Conservation (phyloP, 2,888 invertebrate genomes). For the Drosophila paramelanica region DNA sequence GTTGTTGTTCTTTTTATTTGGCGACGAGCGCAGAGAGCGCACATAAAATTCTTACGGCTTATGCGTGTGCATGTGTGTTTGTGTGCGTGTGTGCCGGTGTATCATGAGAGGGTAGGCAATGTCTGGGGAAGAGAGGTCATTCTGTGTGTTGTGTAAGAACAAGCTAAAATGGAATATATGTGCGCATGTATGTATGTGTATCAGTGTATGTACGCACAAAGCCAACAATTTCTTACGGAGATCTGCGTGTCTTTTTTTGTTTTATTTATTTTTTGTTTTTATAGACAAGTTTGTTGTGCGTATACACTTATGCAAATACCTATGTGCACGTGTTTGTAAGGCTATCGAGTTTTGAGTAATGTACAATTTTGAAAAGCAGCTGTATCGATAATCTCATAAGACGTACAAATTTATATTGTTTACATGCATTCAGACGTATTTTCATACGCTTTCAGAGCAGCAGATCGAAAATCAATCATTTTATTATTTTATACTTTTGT, state of each 20-base stretch:
- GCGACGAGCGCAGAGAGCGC: slow-evolving; percentile 42
- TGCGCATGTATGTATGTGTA: neutral
- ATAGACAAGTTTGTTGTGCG: slow-evolving; percentile 34
- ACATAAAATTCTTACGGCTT: slow-evolving; percentile 7
- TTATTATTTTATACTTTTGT: neutral
- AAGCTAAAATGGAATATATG: slow-evolving; percentile 1
- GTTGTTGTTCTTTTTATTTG: slow-evolving; percentile 18
- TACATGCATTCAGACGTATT: neutral
- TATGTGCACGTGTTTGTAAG: slow-evolving; percentile 17
- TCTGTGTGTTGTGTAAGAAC: slow-evolving; percentile 35
- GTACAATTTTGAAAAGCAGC: slow-evolving; percentile 1
- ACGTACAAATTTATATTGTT: slow-evolving; percentile 14
- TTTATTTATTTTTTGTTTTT: slow-evolving; percentile 5
- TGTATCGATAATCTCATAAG: slow-evolving; percentile 3
- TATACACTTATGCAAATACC: slow-evolving; percentile 9
- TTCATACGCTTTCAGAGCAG: neutral
- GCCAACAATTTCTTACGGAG: slow-evolving; percentile 15
- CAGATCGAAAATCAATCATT: neutral
- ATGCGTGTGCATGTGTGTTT: neutral
- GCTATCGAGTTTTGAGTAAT: slow-evolving; percentile 35
- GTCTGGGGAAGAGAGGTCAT: slow-evolving; percentile 26
- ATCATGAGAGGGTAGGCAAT: slow-evolving; percentile 22
- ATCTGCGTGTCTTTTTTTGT: slow-evolving; percentile 12
- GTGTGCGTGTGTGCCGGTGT: slow-evolving; percentile 11
- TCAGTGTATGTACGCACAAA: slow-evolving; percentile 19